These are phyloP conservation scores for Galaxea fascicularis DNA, from an alignment of 92 coral and sea anemone genomes.

Conservation along the genomic window DNA sequence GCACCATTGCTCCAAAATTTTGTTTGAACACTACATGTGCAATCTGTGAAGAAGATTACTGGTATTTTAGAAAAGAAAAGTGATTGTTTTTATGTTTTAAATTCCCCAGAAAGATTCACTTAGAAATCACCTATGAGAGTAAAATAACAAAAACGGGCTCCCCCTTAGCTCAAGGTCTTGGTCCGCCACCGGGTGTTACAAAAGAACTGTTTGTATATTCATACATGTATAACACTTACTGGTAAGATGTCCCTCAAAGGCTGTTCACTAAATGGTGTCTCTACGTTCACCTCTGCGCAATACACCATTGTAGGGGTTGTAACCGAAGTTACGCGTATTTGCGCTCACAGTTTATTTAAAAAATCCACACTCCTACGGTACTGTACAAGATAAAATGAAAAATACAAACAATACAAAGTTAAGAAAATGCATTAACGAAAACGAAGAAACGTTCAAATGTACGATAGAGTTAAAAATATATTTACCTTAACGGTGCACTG, in stretches of 20 bases:
- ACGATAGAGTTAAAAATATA: no score
- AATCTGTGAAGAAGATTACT: background rate
- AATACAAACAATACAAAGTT: no score
- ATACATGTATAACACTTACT: background rate
- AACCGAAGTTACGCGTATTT: no score
- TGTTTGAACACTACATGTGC: slow-evolving; percentile 20
- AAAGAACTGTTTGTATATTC: slow-evolving; percentile 1
- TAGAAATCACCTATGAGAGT: background rate
- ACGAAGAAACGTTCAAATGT: no score
- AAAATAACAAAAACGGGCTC: background rate
- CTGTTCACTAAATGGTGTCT: slow-evolving; percentile 1
- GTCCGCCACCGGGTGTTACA: slow-evolving; percentile 7
- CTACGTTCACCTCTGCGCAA: background rate
- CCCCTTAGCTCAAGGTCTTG: background rate
- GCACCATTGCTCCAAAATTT: slow-evolving; percentile 10
- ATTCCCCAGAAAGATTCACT: background rate
- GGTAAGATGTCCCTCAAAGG: slow-evolving; percentile 10
- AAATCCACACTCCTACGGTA: no score
- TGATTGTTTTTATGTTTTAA: background rate
- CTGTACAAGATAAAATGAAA: no score
- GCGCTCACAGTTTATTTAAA: no score
- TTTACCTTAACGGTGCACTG: no score
- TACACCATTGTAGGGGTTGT: background rate
- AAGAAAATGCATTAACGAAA: no score
- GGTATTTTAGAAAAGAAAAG: slow-evolving; percentile 4